A percentile compares a stretch with the other conserved stretches of the same genome.
Conservation (phyloP, 2,113 vertebrate genomes). For the Canis aureus region DNA sequence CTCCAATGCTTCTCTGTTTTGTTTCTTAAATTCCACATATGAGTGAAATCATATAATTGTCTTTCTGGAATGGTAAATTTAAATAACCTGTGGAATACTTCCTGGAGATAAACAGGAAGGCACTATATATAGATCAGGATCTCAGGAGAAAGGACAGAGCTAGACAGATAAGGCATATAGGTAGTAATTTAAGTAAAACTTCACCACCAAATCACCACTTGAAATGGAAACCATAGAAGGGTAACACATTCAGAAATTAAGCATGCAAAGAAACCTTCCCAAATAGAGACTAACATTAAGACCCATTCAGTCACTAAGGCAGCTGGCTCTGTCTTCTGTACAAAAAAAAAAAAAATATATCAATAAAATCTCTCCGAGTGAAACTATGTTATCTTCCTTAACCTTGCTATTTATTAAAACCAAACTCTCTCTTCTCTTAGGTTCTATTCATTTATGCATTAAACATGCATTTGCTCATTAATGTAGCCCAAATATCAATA, state of each 20-base stretch:
- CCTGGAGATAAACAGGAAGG: background rate
- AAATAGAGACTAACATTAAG: slow-evolving; percentile 18
- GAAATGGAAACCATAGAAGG: slow-evolving; percentile 21
- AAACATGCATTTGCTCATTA: background rate
- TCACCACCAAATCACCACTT: background rate
- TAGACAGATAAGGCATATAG: background rate
- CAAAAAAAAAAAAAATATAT: background rate
- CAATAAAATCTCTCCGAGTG: background rate
- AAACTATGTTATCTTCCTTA: slow-evolving; percentile 17
- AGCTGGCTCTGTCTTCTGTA: background rate
- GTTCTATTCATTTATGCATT: slow-evolving; percentile 33
- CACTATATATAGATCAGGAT: background rate
- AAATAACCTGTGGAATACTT: background rate
- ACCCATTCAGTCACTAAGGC: background rate
- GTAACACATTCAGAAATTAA: slow-evolving; percentile 25
- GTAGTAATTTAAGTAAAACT: background rate
- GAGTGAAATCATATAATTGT: background rate
- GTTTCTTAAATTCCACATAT: background rate
- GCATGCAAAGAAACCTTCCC: background rate
- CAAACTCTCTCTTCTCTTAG: slow-evolving; percentile 19
- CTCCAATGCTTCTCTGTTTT: background rate
- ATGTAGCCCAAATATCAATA: background rate
- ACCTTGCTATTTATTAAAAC: background rate
- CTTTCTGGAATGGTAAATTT: background rate
- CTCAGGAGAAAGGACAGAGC: slow-evolving; percentile 1